phyloP scores from a whole-genome alignment of 1,140 invertebrate species.

The Oedothorax gibbosus region DNA sequence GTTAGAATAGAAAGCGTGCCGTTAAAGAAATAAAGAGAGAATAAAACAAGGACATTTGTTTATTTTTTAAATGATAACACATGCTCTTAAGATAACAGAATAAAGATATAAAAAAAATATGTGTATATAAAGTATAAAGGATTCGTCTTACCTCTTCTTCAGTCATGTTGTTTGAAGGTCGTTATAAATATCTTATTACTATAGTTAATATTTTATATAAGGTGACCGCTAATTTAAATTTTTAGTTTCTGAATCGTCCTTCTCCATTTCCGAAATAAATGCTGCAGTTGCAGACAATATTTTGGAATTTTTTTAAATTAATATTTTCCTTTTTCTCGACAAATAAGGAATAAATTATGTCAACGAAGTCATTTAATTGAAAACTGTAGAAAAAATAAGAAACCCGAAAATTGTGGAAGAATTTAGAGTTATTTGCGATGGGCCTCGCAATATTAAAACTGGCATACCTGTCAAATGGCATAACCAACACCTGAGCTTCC shows the following conservation, averaged over 20 bases:
- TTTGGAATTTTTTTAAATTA: no score
- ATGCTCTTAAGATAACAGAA: neutral
- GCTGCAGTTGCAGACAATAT: no score
- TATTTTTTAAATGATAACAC: slow-evolving; percentile 25
- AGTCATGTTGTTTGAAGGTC: neutral
- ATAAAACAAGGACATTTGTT: slow-evolving; percentile 20
- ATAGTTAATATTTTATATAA: slow-evolving; percentile 20
- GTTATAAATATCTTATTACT: neutral
- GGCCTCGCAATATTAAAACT: no score
- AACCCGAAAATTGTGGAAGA: no score
- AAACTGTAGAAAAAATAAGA: no score
- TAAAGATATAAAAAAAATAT: slow-evolving; percentile 16
- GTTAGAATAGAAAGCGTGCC: neutral
- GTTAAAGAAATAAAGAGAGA: neutral
- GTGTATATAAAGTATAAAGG: neutral
- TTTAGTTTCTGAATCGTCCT: neutral
- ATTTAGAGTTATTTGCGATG: no score
- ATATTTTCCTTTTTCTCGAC: no score
- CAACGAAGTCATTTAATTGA: no score
- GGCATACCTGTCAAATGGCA: no score
- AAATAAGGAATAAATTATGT: no score
- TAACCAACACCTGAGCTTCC: no score
- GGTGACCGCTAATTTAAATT: slow-evolving; percentile 27
- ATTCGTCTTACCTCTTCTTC: slow-evolving; percentile 17
- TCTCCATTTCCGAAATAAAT: no score